Conservation (phyloP, 2,888 invertebrate genomes). For the Chloroclysta siterata region DNA sequence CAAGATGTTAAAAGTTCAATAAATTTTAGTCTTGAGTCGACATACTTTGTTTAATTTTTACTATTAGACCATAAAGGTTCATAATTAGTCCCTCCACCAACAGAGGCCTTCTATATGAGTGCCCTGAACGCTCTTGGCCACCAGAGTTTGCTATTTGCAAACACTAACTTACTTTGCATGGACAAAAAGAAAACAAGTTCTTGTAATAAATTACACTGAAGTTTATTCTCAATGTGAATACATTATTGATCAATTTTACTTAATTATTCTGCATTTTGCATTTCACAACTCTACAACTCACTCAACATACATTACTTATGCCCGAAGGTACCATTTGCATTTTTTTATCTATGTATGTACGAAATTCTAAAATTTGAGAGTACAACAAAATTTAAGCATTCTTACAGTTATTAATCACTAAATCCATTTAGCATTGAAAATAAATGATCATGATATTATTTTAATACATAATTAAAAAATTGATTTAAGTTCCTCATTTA, state of each 20-base stretch:
- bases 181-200: slow-evolving; percentile 47
- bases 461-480: slow-evolving; percentile 66
- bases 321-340: slow-evolving; percentile 65
- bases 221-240: slow-evolving; percentile 83
- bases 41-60: not conserved
- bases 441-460: slow-evolving; percentile 77
- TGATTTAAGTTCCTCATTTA: slow-evolving; percentile 76
- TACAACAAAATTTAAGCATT: slow-evolving; percentile 82
- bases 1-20: slow-evolving; percentile 2
- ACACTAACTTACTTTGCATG: not conserved
- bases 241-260: slow-evolving; percentile 76
- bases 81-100: too few relatives aligned
- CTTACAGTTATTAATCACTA: slow-evolving; percentile 78
- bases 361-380: slow-evolving; percentile 79
- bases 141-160: not conserved
- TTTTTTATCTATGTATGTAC: slow-evolving; percentile 59
- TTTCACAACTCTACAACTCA: slow-evolving; percentile 78
- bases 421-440: slow-evolving; percentile 81
- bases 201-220: slow-evolving; percentile 85
- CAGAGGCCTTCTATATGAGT: too few relatives aligned
- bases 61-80: too few relatives aligned
- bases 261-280: slow-evolving; percentile 59
- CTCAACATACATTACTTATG: slow-evolving; percentile 76
- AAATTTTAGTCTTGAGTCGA: slow-evolving; percentile 18
- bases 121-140: too few relatives aligned